Evolutionary conservation across 2,113 vertebrate genomes (phyloP).

Genomic region (Otocyon megalotis): DNA sequence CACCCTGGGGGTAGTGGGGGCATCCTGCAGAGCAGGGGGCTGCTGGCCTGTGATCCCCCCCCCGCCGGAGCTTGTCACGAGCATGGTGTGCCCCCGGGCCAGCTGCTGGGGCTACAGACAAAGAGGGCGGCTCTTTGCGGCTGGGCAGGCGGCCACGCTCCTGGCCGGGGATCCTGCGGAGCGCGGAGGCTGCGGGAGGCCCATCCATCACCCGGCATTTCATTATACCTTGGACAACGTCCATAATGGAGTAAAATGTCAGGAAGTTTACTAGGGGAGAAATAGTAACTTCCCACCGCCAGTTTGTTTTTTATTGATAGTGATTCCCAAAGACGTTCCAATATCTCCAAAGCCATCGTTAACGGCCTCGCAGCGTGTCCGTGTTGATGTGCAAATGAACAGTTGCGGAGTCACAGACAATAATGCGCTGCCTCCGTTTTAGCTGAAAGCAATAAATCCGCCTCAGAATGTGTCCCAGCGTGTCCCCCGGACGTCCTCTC

Average conservation of each 20-base stretch:
- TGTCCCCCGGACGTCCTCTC: constrained; percentile 52
- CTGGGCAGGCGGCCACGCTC: constrained; percentile 72
- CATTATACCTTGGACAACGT: constrained; percentile 82
- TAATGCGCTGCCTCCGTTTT: constrained; percentile 66
- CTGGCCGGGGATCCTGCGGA: constrained; percentile 75
- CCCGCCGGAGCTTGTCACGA: accelerated
- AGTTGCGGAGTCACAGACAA: constrained; percentile 69
- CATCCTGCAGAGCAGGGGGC: not conserved
- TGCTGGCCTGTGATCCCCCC: not conserved
- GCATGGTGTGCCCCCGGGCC: not conserved
- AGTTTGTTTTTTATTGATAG: constrained; percentile 83
- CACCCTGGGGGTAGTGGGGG: not conserved
- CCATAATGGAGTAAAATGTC: constrained; percentile 82
- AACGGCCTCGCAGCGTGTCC: constrained; percentile 72
- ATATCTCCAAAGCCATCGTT: constrained; percentile 76
- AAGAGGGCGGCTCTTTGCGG: constrained; percentile 67
- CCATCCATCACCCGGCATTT: constrained; percentile 78
- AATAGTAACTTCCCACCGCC: constrained; percentile 80
- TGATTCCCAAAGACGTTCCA: constrained; percentile 81
- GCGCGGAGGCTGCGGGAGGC: constrained; percentile 63
- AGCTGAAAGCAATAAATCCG: constrained; percentile 68
- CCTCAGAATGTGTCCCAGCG: constrained; percentile 34
- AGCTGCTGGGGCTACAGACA: constrained; percentile 71
- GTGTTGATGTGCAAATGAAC: constrained; percentile 78
- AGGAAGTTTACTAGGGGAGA: constrained; percentile 82